Evolutionary conservation across 2,113 vertebrate species (phyloP).

Genomic region (Mormyrus iriodes): DNA sequence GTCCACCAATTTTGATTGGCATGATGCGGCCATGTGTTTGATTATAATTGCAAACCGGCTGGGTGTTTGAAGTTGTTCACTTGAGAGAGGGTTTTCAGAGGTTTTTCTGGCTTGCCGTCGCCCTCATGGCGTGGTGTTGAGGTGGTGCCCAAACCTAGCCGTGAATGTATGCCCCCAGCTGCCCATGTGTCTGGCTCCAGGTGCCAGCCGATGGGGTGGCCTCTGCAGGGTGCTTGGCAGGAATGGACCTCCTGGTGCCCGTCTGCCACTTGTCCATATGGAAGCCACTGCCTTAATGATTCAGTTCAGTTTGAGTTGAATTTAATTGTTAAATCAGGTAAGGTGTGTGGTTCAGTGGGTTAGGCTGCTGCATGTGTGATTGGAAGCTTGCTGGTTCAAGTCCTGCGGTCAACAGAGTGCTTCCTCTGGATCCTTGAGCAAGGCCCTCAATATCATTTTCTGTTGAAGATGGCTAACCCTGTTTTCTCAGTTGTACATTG

Average conservation of each 20-base stretch:
- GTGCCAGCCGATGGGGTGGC: not conserved
- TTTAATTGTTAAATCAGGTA: not conserved
- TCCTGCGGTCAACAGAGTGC: not conserved
- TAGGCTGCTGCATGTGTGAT: not conserved
- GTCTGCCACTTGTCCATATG: not conserved
- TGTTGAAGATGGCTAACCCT: not conserved
- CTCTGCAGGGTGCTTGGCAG: not conserved
- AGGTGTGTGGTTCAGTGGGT: not conserved
- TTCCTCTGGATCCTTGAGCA: not conserved
- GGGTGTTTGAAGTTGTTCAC: not conserved
- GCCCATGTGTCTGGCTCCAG: not conserved
- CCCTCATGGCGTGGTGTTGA: not conserved
- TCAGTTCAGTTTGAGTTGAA: not conserved
- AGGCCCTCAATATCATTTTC: not conserved
- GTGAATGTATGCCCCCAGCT: not conserved
- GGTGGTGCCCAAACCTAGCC: not conserved
- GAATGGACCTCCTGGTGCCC: not conserved
- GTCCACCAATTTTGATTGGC: not conserved
- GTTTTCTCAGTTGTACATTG: not conserved
- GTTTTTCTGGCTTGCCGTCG: not conserved
- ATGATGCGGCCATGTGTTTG: not conserved
- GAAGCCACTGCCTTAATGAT: not conserved
- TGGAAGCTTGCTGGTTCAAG: not conserved
- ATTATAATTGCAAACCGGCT: constrained; percentile 4
- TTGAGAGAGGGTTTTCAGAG: too few species aligned